Evolutionary conservation across 2,888 invertebrate species (phyloP).

Genomic region (Penaeus monodon): DNA sequence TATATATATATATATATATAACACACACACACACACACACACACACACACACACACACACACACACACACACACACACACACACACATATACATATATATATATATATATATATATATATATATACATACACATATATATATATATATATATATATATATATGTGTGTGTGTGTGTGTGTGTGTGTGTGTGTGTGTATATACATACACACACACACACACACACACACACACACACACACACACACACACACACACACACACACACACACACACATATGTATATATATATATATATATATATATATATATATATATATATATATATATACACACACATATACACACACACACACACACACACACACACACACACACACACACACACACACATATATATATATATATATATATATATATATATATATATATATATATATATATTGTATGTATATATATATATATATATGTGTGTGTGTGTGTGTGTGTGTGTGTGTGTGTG

Average conservation of each 20-base stretch:
- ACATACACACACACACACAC: background rate
- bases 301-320: slow-evolving; percentile 3
- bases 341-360: slow-evolving; percentile 13
- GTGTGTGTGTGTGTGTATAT: background rate
- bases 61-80: background rate
- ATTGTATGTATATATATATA: no score
- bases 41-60: background rate
- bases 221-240: background rate
- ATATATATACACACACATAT: slow-evolving; percentile 23
- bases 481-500: no score
- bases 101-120: background rate
- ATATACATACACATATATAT: slow-evolving; percentile 15
- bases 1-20: slow-evolving; percentile 8
- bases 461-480: no score
- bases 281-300: background rate
- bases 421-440: slow-evolving; percentile 2
- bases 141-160: background rate
- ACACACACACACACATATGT: background rate
- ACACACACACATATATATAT: background rate
- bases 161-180: background rate
- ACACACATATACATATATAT: slow-evolving; percentile 5
- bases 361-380: background rate
- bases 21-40: background rate
- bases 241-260: background rate
- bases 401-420: slow-evolving; percentile 23